Evolutionary conservation across 2,888 invertebrate genomes (phyloP).

Genomic region (Lycophotia porphyrea): DNA sequence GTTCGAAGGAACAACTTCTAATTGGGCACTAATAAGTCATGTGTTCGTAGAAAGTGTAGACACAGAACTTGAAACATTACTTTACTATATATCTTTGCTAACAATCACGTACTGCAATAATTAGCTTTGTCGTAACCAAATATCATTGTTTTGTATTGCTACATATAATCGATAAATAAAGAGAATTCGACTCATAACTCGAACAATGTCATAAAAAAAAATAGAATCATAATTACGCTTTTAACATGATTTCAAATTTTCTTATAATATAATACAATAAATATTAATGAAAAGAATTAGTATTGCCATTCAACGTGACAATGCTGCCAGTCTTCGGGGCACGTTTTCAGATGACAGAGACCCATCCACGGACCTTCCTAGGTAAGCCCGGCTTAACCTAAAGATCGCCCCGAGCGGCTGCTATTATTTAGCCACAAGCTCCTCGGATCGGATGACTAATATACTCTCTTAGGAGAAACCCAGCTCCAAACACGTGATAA

Average conservation of each 20-base stretch:
- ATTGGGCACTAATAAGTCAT: neutral
- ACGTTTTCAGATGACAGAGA: neutral
- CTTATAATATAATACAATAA: too few species aligned
- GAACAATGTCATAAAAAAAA: neutral
- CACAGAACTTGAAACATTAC: neutral
- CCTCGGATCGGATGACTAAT: neutral
- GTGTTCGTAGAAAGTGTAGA: neutral
- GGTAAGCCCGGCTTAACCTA: neutral
- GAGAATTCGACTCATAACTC: neutral
- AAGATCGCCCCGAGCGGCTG: neutral
- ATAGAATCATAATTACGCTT: neutral
- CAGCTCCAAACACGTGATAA: conserved; percentile 3
- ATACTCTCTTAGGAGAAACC: neutral
- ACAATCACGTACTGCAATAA: conserved; percentile 20
- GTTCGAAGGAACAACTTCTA: conserved; percentile 27
- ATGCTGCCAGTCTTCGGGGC: too few species aligned
- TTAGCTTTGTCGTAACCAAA: conserved; percentile 6
- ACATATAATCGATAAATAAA: neutral
- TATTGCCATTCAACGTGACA: too few species aligned
- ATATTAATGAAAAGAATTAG: too few species aligned
- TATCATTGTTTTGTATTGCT: neutral
- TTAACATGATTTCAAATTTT: too few species aligned
- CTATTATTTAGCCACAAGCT: neutral
- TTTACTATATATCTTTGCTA: neutral
- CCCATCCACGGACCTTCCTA: neutral